A percentile compares a stretch with the other conserved stretches of the same genome.
phyloP scores from a whole-genome alignment of 2,797 vertebrate genomes.

The Sebastes elongatus region DNA sequence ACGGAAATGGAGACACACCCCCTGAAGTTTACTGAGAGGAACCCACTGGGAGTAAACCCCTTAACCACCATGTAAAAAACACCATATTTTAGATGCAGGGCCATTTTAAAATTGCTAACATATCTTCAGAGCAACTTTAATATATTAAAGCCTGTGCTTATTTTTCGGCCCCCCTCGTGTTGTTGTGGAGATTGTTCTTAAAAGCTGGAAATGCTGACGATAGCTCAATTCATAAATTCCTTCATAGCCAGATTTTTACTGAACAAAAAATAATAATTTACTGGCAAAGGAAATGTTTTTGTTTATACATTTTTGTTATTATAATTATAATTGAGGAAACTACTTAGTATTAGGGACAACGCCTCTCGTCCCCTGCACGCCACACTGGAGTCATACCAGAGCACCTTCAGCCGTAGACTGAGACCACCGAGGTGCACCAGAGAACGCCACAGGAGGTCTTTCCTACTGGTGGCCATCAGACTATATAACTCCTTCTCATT shows the following conservation, averaged over 20 bases:
- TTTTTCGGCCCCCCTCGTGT: not conserved
- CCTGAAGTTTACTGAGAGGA: slow-evolving; percentile 58
- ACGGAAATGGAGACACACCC: slow-evolving; percentile 56
- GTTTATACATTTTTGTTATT: not conserved
- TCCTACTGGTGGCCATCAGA: too few species aligned
- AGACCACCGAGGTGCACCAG: too few species aligned
- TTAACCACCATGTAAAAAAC: slow-evolving; percentile 51
- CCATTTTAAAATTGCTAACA: slow-evolving; percentile 12
- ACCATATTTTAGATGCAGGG: slow-evolving; percentile 18
- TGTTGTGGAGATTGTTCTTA: not conserved
- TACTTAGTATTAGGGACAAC: too few species aligned
- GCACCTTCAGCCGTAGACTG: too few species aligned
- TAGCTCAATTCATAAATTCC: not conserved
- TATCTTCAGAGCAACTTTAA: slow-evolving; percentile 2
- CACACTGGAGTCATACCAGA: too few species aligned
- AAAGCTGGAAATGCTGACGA: not conserved
- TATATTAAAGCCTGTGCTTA: not conserved
- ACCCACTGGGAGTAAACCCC: slow-evolving; percentile 26
- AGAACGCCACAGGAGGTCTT: too few species aligned
- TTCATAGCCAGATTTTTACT: not conserved
- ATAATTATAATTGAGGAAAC: not conserved
- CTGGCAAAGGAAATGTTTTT: not conserved
- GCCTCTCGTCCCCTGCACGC: too few species aligned
- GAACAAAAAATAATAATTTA: not conserved
- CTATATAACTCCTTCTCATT: too few species aligned